Evolutionary conservation across 2,888 invertebrate genomes (phyloP).

Genomic region (Lutraria lutraria): DNA sequence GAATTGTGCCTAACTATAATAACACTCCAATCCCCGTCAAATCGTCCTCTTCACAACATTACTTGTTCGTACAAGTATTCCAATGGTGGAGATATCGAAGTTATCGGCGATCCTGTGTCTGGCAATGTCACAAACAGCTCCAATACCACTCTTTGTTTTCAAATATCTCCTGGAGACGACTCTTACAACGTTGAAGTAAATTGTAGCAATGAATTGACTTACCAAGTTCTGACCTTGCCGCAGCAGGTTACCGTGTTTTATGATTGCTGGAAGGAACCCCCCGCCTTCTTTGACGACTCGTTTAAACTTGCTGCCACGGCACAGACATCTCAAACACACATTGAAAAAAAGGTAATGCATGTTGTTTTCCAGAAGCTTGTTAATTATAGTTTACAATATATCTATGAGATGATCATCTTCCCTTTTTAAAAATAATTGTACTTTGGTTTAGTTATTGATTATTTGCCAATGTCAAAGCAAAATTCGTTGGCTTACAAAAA

Average conservation of each 20-base stretch:
- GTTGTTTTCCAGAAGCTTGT: not conserved
- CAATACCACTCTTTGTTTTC: not conserved
- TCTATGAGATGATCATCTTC: not conserved
- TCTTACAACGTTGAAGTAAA: not conserved
- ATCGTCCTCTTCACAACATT: not conserved
- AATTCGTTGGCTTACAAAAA: too few relatives aligned
- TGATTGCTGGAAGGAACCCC: slow-evolving; percentile 19
- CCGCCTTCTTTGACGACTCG: not conserved
- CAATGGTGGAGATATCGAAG: too few relatives aligned
- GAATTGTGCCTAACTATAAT: not conserved
- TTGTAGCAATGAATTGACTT: slow-evolving; percentile 5
- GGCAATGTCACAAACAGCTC: not conserved
- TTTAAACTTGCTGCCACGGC: not conserved
- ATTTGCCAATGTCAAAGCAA: not conserved
- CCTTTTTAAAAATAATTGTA: not conserved
- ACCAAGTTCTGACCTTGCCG: not conserved
- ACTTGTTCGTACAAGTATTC: not conserved
- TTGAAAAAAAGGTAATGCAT: not conserved
- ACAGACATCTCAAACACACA: not conserved
- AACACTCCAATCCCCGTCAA: not conserved
- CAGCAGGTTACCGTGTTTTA: not conserved
- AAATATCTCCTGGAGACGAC: not conserved
- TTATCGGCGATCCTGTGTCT: not conserved
- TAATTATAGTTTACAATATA: not conserved
- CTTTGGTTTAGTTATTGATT: not conserved